Conservation (phyloP, 2,797 vertebrate species). For the Peromyscus attwateri region DNA sequence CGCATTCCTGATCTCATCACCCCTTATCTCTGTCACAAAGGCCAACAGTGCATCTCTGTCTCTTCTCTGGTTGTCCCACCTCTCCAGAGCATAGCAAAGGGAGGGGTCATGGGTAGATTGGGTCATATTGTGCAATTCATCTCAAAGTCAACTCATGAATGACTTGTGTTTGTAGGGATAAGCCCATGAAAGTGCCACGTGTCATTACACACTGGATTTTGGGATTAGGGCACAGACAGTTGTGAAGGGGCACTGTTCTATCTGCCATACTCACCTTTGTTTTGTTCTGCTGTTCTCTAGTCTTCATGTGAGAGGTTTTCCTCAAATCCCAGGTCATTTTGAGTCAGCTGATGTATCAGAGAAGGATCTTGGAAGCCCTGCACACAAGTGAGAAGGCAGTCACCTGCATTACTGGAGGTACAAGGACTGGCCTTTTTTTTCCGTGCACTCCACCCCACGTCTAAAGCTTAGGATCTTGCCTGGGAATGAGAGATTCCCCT, state of each 20-base stretch:
- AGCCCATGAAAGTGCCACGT: background rate
- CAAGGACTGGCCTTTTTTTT: background rate
- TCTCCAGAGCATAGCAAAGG: background rate
- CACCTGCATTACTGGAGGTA: background rate
- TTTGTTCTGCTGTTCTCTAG: background rate
- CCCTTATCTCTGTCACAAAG: background rate
- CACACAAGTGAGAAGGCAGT: background rate
- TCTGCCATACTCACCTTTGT: accelerated
- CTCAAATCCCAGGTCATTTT: background rate
- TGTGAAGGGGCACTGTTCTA: background rate
- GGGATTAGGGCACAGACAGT: background rate
- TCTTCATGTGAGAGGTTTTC: slow-evolving; percentile 30
- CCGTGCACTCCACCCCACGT: too few relatives aligned
- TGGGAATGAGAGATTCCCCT: background rate
- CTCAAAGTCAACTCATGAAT: background rate
- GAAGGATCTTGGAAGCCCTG: background rate
- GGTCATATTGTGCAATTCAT: background rate
- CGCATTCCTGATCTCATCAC: background rate
- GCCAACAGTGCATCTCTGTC: background rate
- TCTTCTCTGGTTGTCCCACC: background rate
- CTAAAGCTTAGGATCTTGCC: background rate
- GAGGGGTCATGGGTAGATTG: background rate
- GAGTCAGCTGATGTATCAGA: background rate
- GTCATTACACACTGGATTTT: background rate
- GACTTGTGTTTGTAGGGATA: background rate